These are phyloP conservation scores for Myotis pilosus DNA, from an alignment of 2,797 vertebrate genomes.

Conservation along the genomic window DNA sequence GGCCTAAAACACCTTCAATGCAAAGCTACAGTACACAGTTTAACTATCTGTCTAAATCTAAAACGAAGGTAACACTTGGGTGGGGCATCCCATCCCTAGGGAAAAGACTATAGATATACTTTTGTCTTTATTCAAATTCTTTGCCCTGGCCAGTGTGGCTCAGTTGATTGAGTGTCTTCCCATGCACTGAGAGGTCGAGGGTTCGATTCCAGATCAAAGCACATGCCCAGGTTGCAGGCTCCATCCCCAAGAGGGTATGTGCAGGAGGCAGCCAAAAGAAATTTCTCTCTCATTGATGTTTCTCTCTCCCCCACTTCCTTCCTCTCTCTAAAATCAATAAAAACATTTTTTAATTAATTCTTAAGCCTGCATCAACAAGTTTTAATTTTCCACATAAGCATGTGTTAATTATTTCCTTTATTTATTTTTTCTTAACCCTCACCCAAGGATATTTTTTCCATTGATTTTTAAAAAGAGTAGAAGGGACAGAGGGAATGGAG, in stretches of 20 bases:
- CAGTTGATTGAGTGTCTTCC: not conserved
- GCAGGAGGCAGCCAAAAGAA: not conserved
- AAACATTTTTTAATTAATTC: not conserved
- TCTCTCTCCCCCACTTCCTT: not conserved
- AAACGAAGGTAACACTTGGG: not conserved
- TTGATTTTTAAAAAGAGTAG: not conserved
- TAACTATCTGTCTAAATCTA: not conserved
- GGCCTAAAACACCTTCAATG: not conserved
- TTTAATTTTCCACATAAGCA: not conserved
- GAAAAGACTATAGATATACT: slow-evolving; percentile 54
- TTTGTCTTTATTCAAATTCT: slow-evolving; percentile 31
- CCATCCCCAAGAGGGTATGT: not conserved
- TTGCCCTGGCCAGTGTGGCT: not conserved
- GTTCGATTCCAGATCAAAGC: not conserved
- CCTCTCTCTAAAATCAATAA: not conserved
- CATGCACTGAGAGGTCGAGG: not conserved
- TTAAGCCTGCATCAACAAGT: slow-evolving; percentile 19
- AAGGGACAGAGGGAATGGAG: no score
- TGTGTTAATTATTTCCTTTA: not conserved
- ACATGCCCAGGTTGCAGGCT: not conserved
- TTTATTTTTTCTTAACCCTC: not conserved
- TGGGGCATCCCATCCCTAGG: slow-evolving; percentile 16
- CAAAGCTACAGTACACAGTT: slow-evolving; percentile 33
- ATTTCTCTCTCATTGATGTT: not conserved
- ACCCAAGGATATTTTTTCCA: not conserved